Percentiles rank a stretch among this genome's conserved stretches.
These are phyloP conservation scores for Lycia hirtaria DNA, from an alignment of 2,888 invertebrate species.

Conservation along the genomic window DNA sequence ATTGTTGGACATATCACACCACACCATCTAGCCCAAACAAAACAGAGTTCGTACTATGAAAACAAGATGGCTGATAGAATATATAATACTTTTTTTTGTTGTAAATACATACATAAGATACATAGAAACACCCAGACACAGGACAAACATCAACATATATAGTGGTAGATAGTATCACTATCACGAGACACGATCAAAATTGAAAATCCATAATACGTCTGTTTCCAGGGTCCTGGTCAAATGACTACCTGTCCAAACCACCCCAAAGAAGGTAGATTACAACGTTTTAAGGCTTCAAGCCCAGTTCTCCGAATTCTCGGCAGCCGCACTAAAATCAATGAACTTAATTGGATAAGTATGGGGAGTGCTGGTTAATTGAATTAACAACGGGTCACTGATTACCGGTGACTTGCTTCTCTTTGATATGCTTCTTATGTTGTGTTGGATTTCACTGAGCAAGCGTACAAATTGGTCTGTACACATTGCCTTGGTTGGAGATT, in stretches of 20 bases:
- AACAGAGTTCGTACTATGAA: no score
- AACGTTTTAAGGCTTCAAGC: constrained; percentile 30
- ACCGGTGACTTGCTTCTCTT: constrained; percentile 36
- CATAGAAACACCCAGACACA: no score
- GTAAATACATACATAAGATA: no score
- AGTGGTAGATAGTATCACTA: no score
- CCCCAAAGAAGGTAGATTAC: constrained; percentile 18
- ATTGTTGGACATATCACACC: no score
- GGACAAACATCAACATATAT: no score
- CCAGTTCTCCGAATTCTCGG: constrained; percentile 16
- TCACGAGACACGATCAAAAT: no score
- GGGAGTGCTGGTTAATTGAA: constrained; percentile 38
- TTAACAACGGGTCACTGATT: constrained; percentile 38
- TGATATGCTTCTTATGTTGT: constrained; percentile 34
- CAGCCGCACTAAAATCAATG: constrained; percentile 41
- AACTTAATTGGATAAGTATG: constrained; percentile 41
- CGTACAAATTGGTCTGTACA: constrained; percentile 3
- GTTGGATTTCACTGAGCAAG: constrained; percentile 21
- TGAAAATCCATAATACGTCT: neutral
- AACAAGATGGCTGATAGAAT: no score
- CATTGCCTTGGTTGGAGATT: neutral
- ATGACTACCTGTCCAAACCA: neutral
- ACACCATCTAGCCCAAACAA: no score
- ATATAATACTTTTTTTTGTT: no score
- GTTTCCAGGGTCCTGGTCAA: neutral